Conservation (phyloP, 2,113 vertebrate genomes). For the Sceloporus tristichus region DNA sequence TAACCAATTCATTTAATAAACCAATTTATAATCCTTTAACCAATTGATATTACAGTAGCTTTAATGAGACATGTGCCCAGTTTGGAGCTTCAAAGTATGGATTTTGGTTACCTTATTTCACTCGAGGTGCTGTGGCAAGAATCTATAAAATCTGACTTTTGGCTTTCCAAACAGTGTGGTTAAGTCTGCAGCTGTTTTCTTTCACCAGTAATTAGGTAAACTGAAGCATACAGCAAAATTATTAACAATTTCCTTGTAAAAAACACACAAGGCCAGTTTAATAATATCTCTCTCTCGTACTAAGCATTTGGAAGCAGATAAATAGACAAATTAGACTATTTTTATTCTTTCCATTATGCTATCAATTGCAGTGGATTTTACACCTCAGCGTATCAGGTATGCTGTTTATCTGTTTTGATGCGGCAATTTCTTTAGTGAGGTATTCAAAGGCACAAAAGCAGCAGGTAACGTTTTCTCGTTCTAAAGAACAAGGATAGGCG, state of each 20-base stretch:
- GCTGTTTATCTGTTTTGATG: constrained; percentile 5
- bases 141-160: constrained; percentile 64
- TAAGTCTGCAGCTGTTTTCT: constrained; percentile 58
- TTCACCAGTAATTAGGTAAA: constrained; percentile 65
- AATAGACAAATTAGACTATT: constrained; percentile 52
- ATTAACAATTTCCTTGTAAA: constrained; percentile 60
- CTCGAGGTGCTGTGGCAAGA: constrained; percentile 32
- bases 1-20: background rate
- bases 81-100: background rate
- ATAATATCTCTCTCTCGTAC: constrained; percentile 59
- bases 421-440: background rate
- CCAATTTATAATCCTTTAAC: background rate
- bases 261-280: constrained; percentile 38
- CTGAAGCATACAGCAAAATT: constrained; percentile 60
- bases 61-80: constrained; percentile 19
- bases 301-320: constrained; percentile 28
- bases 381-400: background rate
- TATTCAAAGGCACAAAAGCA: constrained; percentile 1
- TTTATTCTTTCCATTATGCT: constrained; percentile 44
- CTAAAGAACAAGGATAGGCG: background rate
- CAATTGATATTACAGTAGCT: rapidly evolving
- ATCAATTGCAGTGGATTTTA: constrained; percentile 42
- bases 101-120: constrained; percentile 37
- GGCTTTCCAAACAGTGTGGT: constrained; percentile 7
- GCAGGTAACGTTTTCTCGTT: constrained; percentile 28